A percentile compares a stretch with the other conserved stretches of the same genome.
phyloP scores from a whole-genome alignment of 2,888 invertebrate species.

The Stenichneumon culpator region DNA sequence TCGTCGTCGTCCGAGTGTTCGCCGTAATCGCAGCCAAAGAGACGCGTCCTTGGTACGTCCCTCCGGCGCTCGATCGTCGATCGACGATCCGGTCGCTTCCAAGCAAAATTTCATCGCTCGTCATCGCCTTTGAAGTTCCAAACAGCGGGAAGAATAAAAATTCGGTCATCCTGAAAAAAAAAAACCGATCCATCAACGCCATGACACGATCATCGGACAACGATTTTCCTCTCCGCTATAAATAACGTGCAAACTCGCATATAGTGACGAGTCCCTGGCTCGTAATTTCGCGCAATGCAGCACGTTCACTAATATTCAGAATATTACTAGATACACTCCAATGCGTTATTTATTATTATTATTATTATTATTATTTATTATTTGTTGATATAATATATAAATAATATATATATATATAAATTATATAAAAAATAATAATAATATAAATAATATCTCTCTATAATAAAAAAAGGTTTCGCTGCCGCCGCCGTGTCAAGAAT shows the following conservation, averaged over 20 bases:
- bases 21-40: conserved; percentile 32
- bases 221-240: too few species aligned
- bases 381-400: too few species aligned
- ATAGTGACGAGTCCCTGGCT: too few species aligned
- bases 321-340: background rate
- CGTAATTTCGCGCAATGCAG: background rate
- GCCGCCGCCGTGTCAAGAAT: too few species aligned
- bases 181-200: conserved; percentile 1
- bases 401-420: too few species aligned
- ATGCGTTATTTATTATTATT: too few species aligned
- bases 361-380: too few species aligned
- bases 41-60: conserved; percentile 55
- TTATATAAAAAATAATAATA: too few species aligned
- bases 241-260: too few species aligned
- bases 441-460: too few species aligned
- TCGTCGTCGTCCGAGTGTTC: conserved; percentile 29
- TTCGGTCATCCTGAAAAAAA: background rate
- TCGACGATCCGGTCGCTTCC: background rate
- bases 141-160: conserved; percentile 2
- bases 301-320: background rate
- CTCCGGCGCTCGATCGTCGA: conserved; percentile 10
- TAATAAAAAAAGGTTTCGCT: too few species aligned
- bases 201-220: conserved; percentile 14
- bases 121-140: background rate
- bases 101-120: background rate